These are phyloP conservation scores for Lysandra bellargus DNA, from an alignment of 2,888 invertebrate genomes.

Conservation along the genomic window DNA sequence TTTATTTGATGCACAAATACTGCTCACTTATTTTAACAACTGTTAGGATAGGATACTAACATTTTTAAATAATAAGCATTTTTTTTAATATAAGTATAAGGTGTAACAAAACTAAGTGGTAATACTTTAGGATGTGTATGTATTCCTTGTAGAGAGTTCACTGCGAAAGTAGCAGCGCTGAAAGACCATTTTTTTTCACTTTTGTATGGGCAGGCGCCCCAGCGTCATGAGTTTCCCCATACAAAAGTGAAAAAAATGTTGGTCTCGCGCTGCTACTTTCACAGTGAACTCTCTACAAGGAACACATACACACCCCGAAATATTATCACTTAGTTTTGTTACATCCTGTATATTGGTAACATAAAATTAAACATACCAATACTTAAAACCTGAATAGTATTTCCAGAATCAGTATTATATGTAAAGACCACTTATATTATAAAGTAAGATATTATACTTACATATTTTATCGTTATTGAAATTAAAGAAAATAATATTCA, in stretches of 20 bases:
- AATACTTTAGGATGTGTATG: no score
- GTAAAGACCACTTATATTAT: background rate
- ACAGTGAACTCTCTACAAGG: no score
- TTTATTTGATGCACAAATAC: slow-evolving; percentile 7
- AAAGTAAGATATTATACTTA: background rate
- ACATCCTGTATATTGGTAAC: background rate
- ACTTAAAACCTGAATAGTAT: background rate
- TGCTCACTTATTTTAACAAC: slow-evolving; percentile 12
- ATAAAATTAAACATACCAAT: background rate
- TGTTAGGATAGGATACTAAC: slow-evolving; percentile 6
- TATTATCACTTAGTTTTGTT: no score
- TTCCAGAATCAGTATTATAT: slow-evolving; percentile 3
- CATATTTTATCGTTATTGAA: background rate
- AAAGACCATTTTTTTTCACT: no score
- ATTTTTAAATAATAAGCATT: background rate
- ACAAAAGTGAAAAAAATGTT: no score
- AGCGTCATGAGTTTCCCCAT: no score
- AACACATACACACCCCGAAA: no score
- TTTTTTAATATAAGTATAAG: background rate
- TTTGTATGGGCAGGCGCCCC: no score
- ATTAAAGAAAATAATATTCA: background rate
- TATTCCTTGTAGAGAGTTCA: no score
- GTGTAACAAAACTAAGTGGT: no score
- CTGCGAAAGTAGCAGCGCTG: no score
- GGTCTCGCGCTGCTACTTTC: no score